Conservation (phyloP, 1,140 invertebrate genomes). For the Lysiphlebus fabarum region DNA sequence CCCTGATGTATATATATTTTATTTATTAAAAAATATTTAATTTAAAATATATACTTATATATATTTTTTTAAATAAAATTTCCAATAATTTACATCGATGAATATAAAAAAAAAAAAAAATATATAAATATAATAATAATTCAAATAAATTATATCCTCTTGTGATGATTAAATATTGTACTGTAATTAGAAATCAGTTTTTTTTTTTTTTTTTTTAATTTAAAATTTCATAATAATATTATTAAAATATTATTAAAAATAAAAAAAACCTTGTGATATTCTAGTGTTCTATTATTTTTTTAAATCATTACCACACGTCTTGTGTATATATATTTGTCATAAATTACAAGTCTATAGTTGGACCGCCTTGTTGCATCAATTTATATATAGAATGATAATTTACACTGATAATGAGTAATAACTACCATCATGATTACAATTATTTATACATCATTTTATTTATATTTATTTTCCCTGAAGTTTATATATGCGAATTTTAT, state of each 20-base stretch:
- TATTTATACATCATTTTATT: conserved; percentile 13
- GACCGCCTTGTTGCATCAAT: conserved; percentile 18
- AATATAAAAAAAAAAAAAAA: no score
- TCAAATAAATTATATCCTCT: not conserved
- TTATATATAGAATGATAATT: conserved; percentile 30
- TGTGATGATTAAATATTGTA: not conserved
- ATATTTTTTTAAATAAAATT: not conserved
- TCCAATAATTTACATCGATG: not conserved
- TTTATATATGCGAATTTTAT: not conserved
- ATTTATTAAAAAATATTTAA: no score
- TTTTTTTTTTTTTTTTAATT: no score
- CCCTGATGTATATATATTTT: no score
- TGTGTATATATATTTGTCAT: conserved; percentile 24
- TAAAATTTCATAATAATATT: no score
- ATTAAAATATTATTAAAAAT: no score
- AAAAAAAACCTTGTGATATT: no score
- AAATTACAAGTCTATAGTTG: conserved; percentile 22
- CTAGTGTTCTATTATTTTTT: conserved; percentile 1
- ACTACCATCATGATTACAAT: conserved; percentile 27
- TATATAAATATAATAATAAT: not conserved
- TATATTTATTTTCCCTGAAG: conserved; percentile 3
- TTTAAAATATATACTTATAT: no score
- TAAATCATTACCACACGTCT: not conserved
- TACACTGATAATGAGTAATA: conserved; percentile 29
- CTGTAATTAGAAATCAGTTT: no score